Evolutionary conservation across 1,140 invertebrate genomes (phyloP).

Genomic region (Drosophila murphyi): DNA sequence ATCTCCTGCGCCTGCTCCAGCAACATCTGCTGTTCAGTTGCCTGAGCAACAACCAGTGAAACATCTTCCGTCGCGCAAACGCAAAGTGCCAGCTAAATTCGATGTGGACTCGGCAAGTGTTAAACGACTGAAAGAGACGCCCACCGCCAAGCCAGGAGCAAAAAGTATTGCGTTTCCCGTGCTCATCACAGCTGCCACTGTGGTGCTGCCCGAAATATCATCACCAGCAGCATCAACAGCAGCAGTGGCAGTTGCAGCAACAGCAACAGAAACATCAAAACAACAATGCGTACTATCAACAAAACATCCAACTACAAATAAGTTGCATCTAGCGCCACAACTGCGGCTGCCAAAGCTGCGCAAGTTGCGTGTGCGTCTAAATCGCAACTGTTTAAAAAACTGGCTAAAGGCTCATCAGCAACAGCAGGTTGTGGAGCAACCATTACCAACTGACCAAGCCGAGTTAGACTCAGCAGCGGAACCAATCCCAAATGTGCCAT

Average conservation of each 20-base stretch:
- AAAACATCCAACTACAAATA: background rate
- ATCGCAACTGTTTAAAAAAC: constrained; percentile 22
- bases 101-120: background rate
- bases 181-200: constrained; percentile 49
- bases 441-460: too few species aligned
- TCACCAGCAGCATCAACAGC: background rate
- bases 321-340: background rate
- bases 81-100: constrained; percentile 1
- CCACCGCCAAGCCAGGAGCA: background rate
- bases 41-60: too few species aligned
- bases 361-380: constrained; percentile 45
- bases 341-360: constrained; percentile 11
- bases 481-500: background rate
- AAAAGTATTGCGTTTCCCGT: constrained; percentile 50
- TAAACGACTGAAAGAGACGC: background rate
- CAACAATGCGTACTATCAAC: background rate
- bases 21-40: background rate
- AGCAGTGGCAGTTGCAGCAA: too few species aligned
- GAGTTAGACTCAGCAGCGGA: background rate
- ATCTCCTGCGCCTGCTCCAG: background rate
- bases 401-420: constrained; percentile 18
- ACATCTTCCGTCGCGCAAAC: constrained; percentile 15
- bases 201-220: too few species aligned
- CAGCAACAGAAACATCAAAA: background rate
- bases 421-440: background rate